These are phyloP conservation scores for Bovichtus variegatus DNA, from an alignment of 2,797 vertebrate species.

Conservation along the genomic window DNA sequence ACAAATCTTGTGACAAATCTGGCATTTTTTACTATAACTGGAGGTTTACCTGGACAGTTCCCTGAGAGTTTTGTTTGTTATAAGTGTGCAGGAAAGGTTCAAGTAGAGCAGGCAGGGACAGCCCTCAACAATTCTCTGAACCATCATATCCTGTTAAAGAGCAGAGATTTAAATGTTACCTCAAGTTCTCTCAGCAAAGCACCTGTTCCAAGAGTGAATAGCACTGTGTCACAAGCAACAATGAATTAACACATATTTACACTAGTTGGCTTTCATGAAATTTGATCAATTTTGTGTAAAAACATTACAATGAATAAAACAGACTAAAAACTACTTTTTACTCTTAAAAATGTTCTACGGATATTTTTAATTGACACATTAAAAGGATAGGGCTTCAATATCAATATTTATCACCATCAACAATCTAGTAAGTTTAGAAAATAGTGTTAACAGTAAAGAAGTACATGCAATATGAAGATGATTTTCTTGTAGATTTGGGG, in stretches of 20 bases:
- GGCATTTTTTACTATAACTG: slow-evolving; percentile 34
- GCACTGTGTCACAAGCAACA: neutral
- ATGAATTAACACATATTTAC: neutral
- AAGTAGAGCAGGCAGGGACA: slow-evolving; percentile 87
- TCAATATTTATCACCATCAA: neutral
- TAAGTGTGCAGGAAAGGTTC: slow-evolving; percentile 86
- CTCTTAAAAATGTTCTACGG: no score
- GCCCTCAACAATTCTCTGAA: slow-evolving; percentile 83
- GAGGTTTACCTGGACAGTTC: slow-evolving; percentile 85
- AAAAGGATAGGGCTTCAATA: neutral
- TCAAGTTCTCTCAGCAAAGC: neutral
- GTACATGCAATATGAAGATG: neutral
- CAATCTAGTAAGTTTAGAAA: neutral
- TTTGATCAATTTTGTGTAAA: neutral
- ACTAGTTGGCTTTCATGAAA: neutral
- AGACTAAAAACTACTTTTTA: neutral
- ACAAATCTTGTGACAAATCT: neutral
- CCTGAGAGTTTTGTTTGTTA: slow-evolving; percentile 83
- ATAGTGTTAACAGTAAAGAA: neutral
- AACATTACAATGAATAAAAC: neutral
- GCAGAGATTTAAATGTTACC: slow-evolving; percentile 30
- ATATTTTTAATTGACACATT: slow-evolving; percentile 1
- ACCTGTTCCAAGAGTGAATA: neutral
- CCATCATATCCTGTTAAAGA: slow-evolving; percentile 84
- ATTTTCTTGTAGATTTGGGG: neutral